Conservation (phyloP, 2,113 vertebrate genomes). For the Coregonus clupeaformis region DNA sequence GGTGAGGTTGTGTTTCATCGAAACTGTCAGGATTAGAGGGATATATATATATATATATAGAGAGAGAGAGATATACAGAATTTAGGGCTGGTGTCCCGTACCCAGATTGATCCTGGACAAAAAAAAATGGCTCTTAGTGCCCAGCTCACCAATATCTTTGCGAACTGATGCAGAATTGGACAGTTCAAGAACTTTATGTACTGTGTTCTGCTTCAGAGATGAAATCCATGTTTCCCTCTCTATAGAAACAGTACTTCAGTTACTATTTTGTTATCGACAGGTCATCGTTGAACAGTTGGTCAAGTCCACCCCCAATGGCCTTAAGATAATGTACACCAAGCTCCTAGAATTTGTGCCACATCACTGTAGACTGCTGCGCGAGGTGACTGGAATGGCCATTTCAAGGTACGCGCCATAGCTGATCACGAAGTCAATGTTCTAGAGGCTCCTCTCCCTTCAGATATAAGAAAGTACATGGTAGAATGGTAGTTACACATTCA, state of each 20-base stretch:
- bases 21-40: no score
- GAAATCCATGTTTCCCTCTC: background rate
- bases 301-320: conserved; percentile 82
- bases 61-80: no score
- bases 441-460: no score
- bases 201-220: no score
- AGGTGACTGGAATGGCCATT: conserved; percentile 89
- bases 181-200: no score
- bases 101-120: no score
- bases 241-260: background rate
- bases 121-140: background rate
- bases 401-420: conserved; percentile 78
- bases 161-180: no score
- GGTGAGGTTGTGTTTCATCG: conserved; percentile 65
- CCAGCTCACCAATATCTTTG: background rate
- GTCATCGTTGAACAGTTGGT: conserved; percentile 85
- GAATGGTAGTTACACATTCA: background rate
- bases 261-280: conserved; percentile 55
- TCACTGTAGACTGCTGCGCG: conserved; percentile 89
- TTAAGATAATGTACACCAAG: conserved; percentile 86
- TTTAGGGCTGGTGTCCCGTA: no score
- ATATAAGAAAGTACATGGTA: no score
- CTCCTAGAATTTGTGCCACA: conserved; percentile 94
- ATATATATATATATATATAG: no score
- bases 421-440: background rate